A percentile compares a stretch with the other conserved stretches of the same genome.
These are phyloP conservation scores for Agapornis roseicollis DNA, from an alignment of 2,113 vertebrate genomes.

Conservation along the genomic window DNA sequence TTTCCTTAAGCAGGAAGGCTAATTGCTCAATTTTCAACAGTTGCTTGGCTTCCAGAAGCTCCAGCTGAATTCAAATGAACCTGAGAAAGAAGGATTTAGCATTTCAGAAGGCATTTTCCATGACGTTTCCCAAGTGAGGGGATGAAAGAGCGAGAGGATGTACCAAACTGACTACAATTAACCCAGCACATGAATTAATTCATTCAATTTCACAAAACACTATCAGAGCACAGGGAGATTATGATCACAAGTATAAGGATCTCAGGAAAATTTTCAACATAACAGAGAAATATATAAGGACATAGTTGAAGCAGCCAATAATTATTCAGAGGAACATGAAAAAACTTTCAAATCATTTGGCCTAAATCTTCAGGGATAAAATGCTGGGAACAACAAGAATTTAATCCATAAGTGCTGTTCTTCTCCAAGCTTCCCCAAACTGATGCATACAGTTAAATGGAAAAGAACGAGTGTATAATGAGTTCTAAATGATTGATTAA, in stretches of 20 bases:
- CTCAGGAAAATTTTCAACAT: neutral
- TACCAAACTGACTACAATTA: neutral
- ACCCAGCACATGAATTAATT: neutral
- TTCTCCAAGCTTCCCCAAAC: neutral
- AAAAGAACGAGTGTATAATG: neutral
- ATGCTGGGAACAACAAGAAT: neutral
- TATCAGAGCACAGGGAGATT: neutral
- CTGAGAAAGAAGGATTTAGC: conserved; percentile 25
- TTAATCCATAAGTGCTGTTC: neutral
- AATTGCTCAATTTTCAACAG: conserved; percentile 42
- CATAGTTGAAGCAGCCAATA: neutral
- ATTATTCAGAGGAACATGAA: neutral
- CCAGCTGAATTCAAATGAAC: conserved; percentile 41
- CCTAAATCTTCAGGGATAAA: neutral
- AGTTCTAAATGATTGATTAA: neutral
- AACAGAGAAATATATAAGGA: neutral
- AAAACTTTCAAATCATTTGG: neutral
- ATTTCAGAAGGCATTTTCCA: conserved; percentile 42
- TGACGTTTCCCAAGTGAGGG: neutral
- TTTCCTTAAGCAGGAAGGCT: neutral
- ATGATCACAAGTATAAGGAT: neutral
- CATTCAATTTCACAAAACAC: neutral
- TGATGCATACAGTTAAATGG: neutral
- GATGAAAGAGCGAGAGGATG: neutral
- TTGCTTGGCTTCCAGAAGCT: conserved; percentile 19